These are phyloP conservation scores for Lindbergichthys nudifrons DNA, from an alignment of 2,797 vertebrate genomes.

Conservation along the genomic window DNA sequence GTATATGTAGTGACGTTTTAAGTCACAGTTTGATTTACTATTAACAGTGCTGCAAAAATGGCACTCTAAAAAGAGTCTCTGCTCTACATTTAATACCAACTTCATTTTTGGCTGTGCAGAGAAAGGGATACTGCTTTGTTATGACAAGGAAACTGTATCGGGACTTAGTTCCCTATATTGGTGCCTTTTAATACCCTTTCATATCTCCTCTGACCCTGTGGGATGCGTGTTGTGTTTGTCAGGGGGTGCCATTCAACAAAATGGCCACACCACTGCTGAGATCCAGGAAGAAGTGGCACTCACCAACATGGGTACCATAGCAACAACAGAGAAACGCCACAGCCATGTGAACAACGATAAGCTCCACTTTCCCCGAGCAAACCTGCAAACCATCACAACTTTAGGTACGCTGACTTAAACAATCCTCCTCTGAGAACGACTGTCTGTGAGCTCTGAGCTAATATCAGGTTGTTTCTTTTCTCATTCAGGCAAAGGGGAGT, in stretches of 20 bases:
- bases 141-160: too few relatives aligned
- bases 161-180: too few relatives aligned
- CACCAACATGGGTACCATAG: constrained; percentile 88
- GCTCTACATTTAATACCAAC: too few relatives aligned
- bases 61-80: too few relatives aligned
- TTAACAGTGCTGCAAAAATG: neutral
- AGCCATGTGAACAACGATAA: constrained; percentile 88
- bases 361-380: constrained; percentile 91
- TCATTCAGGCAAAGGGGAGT: constrained; percentile 92
- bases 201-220: constrained; percentile 25
- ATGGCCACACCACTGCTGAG: constrained; percentile 93
- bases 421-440: neutral
- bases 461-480: constrained; percentile 1
- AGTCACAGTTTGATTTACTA: neutral
- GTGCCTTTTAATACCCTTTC: neutral
- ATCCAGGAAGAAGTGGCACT: constrained; percentile 96
- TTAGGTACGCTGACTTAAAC: constrained; percentile 83
- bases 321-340: constrained; percentile 89
- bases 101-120: too few relatives aligned
- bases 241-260: constrained; percentile 91
- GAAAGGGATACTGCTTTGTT: too few relatives aligned
- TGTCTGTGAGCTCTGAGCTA: neutral
- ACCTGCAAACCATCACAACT: constrained; percentile 94
- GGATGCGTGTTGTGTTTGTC: constrained; percentile 34
- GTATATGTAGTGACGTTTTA: neutral